phyloP scores from a whole-genome alignment of 2,113 vertebrate species.

The Smithornis capensis region DNA sequence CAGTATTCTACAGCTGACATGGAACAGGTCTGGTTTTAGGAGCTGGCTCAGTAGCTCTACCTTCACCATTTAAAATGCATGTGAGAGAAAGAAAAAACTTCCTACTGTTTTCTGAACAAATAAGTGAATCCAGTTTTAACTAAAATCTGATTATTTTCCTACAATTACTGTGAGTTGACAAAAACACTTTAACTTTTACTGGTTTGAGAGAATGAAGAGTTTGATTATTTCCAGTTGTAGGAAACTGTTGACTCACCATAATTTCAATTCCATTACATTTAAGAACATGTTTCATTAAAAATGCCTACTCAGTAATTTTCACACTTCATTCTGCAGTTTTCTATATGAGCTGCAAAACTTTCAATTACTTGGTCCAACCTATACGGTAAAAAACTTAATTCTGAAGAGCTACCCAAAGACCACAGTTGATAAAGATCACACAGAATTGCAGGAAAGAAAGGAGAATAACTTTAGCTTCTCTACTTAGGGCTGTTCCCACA shows the following conservation, averaged over 20 bases:
- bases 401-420: neutral
- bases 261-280: slow-evolving; percentile 14
- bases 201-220: neutral
- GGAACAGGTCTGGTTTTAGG: neutral
- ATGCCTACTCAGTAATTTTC: neutral
- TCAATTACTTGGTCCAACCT: neutral
- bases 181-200: neutral
- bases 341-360: neutral
- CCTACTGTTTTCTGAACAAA: neutral
- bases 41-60: neutral
- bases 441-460: neutral
- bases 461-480: neutral
- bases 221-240: neutral
- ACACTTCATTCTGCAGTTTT: slow-evolving; percentile 19
- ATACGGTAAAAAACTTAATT: neutral
- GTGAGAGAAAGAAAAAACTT: neutral
- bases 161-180: neutral
- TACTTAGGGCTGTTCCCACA: neutral
- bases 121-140: neutral
- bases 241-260: slow-evolving; percentile 25
- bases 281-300: slow-evolving; percentile 24
- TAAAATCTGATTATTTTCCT: neutral
- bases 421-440: neutral
- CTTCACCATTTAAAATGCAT: neutral
- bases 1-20: neutral